Percentiles rank a stretch among this genome's conserved stretches.
Conservation (phyloP, 2,113 vertebrate species). For the Sus scrofa region DNA sequence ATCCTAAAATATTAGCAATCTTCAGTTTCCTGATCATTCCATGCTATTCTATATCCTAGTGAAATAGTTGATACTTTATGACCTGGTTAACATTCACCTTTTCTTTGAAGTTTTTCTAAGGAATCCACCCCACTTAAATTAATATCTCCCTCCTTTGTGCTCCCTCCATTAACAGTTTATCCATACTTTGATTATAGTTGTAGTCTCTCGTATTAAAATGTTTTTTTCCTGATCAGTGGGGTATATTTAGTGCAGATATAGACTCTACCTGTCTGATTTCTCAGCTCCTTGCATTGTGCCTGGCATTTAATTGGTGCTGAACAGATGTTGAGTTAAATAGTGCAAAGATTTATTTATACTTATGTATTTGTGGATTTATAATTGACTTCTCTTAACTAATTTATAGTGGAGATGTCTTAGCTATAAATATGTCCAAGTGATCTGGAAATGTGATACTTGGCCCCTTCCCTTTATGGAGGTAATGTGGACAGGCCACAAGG, state of each 20-base stretch:
- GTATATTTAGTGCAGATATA: background rate
- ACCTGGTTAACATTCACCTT: slow-evolving; percentile 32
- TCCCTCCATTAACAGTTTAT: background rate
- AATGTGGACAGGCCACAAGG: background rate
- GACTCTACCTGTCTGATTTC: background rate
- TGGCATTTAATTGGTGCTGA: background rate
- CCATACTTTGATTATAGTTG: background rate
- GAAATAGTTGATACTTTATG: background rate
- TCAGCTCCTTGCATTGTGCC: background rate
- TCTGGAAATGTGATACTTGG: background rate
- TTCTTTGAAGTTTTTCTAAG: slow-evolving; percentile 55
- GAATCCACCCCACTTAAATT: background rate
- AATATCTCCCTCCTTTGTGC: background rate
- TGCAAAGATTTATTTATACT: background rate
- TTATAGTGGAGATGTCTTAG: background rate
- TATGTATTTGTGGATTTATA: background rate
- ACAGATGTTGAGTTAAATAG: slow-evolving; percentile 1
- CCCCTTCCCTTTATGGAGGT: background rate
- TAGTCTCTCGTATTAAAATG: background rate
- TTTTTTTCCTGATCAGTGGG: slow-evolving; percentile 32
- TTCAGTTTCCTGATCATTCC: background rate
- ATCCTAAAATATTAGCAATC: background rate
- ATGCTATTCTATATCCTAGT: background rate
- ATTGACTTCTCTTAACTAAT: background rate
- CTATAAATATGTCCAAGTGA: background rate